Conservation (phyloP, 2,888 invertebrate species). For the Steinernema carpocapsae region DNA sequence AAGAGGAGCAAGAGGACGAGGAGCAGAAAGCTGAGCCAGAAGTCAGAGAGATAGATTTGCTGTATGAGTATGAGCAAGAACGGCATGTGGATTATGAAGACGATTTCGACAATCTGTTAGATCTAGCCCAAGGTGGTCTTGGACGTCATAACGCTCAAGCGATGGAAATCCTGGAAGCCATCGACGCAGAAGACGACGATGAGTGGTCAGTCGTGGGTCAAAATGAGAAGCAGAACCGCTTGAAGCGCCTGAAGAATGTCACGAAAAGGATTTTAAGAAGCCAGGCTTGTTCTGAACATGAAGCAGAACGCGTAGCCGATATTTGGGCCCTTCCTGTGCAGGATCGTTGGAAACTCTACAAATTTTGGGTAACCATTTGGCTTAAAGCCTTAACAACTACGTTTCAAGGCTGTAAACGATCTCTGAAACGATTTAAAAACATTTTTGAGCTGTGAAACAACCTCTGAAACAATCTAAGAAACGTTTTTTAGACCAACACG, state of each 20-base stretch:
- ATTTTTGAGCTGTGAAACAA: slow-evolving; percentile 70
- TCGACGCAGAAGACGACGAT: background rate
- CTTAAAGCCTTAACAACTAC: slow-evolving; percentile 52
- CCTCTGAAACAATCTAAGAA: slow-evolving; percentile 74
- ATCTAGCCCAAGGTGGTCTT: background rate
- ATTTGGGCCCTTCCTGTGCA: slow-evolving; percentile 50
- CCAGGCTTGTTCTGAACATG: slow-evolving; percentile 44
- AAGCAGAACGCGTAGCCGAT: slow-evolving; percentile 40
- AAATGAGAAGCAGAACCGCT: background rate
- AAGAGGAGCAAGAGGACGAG: background rate
- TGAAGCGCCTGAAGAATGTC: background rate
- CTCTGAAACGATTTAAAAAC: no score
- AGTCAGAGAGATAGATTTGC: slow-evolving; percentile 29
- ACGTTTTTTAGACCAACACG: slow-evolving; percentile 73
- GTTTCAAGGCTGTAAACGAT: no score
- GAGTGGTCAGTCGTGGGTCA: background rate
- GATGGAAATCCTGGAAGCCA: background rate
- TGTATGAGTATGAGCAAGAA: background rate
- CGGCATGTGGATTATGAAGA: background rate
- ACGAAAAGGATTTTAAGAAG: slow-evolving; percentile 26
- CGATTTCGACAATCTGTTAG: background rate
- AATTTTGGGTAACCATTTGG: slow-evolving; percentile 51
- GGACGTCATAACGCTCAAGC: background rate
- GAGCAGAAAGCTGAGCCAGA: background rate
- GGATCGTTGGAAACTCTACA: slow-evolving; percentile 55